Conservation (phyloP, 2,888 invertebrate species). For the Drosophila conformis region DNA sequence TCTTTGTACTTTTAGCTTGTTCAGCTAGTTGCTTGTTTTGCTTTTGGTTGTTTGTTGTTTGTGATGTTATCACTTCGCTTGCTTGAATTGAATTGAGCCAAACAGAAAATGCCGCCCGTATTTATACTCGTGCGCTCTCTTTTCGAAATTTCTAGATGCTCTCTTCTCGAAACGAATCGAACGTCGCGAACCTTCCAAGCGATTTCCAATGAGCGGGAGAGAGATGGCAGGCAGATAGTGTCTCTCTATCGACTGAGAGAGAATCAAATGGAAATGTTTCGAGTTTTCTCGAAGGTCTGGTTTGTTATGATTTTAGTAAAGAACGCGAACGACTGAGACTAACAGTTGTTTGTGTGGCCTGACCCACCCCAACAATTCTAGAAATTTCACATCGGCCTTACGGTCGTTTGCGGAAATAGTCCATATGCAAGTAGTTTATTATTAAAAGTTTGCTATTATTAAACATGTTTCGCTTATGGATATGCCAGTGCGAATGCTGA, state of each 20-base stretch:
- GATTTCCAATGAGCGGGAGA: slow-evolving; percentile 9
- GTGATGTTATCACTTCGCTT: slow-evolving; percentile 60
- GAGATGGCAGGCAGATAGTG: slow-evolving; percentile 6
- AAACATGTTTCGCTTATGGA: background rate
- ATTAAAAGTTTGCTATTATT: slow-evolving; percentile 1
- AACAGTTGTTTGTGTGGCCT: background rate
- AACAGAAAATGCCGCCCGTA: slow-evolving; percentile 45
- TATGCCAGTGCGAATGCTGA: background rate
- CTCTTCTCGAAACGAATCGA: slow-evolving; percentile 46
- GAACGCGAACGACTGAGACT: background rate
- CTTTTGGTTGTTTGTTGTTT: slow-evolving; percentile 16
- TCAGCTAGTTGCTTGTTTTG: slow-evolving; percentile 53
- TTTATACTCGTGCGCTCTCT: slow-evolving; percentile 59
- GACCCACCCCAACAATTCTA: slow-evolving; percentile 26
- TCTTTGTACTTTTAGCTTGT: slow-evolving; percentile 38
- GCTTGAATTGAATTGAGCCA: slow-evolving; percentile 58
- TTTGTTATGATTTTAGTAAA: background rate
- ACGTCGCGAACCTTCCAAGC: slow-evolving; percentile 14
- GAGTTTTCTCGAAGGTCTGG: slow-evolving; percentile 34
- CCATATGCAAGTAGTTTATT: background rate
- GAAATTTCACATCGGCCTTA: slow-evolving; percentile 15
- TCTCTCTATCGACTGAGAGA: background rate
- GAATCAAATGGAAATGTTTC: background rate
- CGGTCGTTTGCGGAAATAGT: background rate
- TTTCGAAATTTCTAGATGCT: slow-evolving; percentile 55